Evolutionary conservation across 2,888 invertebrate species (phyloP), one percentile per base, ranked within the genome.

Genomic region (Apodemia hepburni): DNA sequence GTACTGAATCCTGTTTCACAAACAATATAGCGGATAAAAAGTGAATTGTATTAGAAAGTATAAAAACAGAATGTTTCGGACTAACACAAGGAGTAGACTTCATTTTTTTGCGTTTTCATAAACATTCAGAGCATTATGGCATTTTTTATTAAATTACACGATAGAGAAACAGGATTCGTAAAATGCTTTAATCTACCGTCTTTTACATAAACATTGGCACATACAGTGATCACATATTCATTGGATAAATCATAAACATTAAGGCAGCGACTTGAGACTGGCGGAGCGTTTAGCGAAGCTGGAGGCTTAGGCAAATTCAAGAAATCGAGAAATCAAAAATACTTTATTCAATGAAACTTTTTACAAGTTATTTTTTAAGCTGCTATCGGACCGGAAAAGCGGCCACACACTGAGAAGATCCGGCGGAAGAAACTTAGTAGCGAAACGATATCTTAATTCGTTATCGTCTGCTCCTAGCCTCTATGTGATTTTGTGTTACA

Each of bases 171-270:
- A 57, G 57, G 29, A 57, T n/a, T n/a, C n/a, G 15, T 54, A 8
- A 7, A 2, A 29, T n/a, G 27, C 8, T 27, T 57, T 57, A 57
- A 29, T 54, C 54, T 54, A 54, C 12, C 75, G 82, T 82, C 80
- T 81, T 83, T 82, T 81, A 81, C 78, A 75, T 77, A 80, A 80
- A 85, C 77, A 85, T 87, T 87, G 87, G 87, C 87, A 87, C 87
- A 84, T 80, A 74, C 70, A 76, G 76, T 81, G 80, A 85, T 87
- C 87, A 87, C 86, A 83, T 84, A 80, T 22, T 22, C 22, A 22
- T 27, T 22, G 27, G 22, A 54, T 54, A 54, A 27, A 54, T 27
- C 27, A 54, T 22, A 27, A 54, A 54, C 22, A 54, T 54, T 54
- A 54, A 54, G 22, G 54, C 54, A 22, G 54, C 22, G 12, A 27